A percentile compares a stretch with the other conserved stretches of the same genome.
phyloP scores from a whole-genome alignment of 2,797 vertebrate species.

The Sandelia bainsii region DNA sequence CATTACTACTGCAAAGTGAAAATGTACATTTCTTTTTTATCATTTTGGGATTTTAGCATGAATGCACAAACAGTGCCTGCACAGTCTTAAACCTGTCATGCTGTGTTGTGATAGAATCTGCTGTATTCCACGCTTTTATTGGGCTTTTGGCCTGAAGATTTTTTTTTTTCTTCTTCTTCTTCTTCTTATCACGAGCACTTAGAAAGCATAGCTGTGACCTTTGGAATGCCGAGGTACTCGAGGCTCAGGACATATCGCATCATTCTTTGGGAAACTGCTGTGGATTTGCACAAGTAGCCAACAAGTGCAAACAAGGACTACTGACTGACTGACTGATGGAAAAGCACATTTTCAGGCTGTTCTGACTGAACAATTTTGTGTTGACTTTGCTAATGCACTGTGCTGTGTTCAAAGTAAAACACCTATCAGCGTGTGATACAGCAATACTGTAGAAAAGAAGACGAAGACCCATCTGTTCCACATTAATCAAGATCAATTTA shows the following conservation, averaged over 20 bases:
- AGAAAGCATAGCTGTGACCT: slow-evolving; percentile 30
- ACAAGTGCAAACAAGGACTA: slow-evolving; percentile 18
- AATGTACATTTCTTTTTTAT: neutral
- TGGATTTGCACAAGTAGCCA: slow-evolving; percentile 69
- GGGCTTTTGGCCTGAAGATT: neutral
- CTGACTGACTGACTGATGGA: slow-evolving; percentile 15
- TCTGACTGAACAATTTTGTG: neutral
- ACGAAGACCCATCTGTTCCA: slow-evolving; percentile 50
- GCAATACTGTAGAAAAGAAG: slow-evolving; percentile 45
- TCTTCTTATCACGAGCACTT: slow-evolving; percentile 42
- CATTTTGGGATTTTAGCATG: slow-evolving; percentile 11
- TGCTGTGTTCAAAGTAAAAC: slow-evolving; percentile 31
- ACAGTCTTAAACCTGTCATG: slow-evolving; percentile 20
- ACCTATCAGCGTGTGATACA: slow-evolving; percentile 26
- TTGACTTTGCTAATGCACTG: slow-evolving; percentile 11
- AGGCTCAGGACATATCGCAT: slow-evolving; percentile 39
- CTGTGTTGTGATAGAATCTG: slow-evolving; percentile 37
- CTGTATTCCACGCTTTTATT: slow-evolving; percentile 41
- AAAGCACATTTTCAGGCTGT: slow-evolving; percentile 37
- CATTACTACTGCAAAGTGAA: slow-evolving; percentile 33
- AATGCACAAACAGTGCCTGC: slow-evolving; percentile 8
- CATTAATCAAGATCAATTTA: slow-evolving; percentile 81
- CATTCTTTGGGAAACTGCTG: slow-evolving; percentile 56
- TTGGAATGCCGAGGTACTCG: slow-evolving; percentile 17
- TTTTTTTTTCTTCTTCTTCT: slow-evolving; percentile 6